A percentile compares a stretch with the other conserved stretches of the same genome.
Conservation (phyloP, 1,140 invertebrate genomes). For the Drosophila kurseongensis region DNA sequence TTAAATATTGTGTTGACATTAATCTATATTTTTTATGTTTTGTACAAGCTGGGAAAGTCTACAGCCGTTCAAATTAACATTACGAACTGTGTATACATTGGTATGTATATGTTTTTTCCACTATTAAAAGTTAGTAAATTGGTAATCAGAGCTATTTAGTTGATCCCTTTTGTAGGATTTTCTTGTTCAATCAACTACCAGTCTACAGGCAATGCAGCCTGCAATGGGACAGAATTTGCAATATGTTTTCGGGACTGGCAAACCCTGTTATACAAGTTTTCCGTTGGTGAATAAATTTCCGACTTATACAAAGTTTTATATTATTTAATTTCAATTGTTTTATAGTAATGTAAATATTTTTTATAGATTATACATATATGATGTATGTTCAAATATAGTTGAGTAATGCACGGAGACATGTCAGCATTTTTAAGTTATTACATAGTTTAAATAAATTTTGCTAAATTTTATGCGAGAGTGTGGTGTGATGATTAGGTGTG, state of each 20-base stretch:
- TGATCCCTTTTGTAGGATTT: no score
- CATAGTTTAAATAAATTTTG: constrained; percentile 70
- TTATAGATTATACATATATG: constrained; percentile 51
- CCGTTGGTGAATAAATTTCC: constrained; percentile 28
- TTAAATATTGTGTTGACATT: no score
- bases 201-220: no score
- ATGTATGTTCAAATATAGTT: constrained; percentile 56
- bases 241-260: background rate
- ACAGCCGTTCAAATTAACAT: constrained; percentile 21
- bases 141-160: no score
- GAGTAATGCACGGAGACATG: constrained; percentile 74
- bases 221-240: no score
- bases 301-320: constrained; percentile 71
- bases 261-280: background rate
- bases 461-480: constrained; percentile 58
- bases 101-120: no score
- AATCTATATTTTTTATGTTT: no score
- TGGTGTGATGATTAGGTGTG: constrained; percentile 41
- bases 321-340: constrained; percentile 64
- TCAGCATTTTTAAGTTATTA: constrained; percentile 67
- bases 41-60: constrained; percentile 27
- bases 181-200: no score
- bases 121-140: no score
- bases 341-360: constrained; percentile 56
- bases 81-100: background rate